These are phyloP conservation scores for Telenomus remus DNA, from an alignment of 1,140 invertebrate species.

Conservation along the genomic window DNA sequence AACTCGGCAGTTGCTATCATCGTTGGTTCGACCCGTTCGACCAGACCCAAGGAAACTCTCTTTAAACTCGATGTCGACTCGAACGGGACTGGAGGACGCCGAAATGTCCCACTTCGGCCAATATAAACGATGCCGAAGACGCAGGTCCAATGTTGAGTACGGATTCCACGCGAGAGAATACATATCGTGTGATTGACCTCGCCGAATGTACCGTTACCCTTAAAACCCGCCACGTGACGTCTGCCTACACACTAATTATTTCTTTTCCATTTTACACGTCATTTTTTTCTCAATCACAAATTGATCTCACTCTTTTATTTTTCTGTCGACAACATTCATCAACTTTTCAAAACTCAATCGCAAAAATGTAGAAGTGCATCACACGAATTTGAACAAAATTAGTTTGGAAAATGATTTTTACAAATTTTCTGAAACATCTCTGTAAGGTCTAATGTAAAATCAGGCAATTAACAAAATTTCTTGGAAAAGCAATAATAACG, in stretches of 20 bases:
- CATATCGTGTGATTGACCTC: slow-evolving; percentile 57
- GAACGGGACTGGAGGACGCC: slow-evolving; percentile 22
- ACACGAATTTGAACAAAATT: too few relatives aligned
- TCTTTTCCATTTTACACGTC: slow-evolving; percentile 7
- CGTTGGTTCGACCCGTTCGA: slow-evolving; percentile 32
- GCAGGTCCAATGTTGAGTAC: slow-evolving; percentile 44
- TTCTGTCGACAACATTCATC: too few relatives aligned
- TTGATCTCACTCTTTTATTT: too few relatives aligned
- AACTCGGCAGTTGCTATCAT: slow-evolving; percentile 13
- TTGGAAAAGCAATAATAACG: too few relatives aligned
- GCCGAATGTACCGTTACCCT: slow-evolving; percentile 56
- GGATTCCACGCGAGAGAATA: slow-evolving; percentile 51
- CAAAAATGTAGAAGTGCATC: too few relatives aligned
- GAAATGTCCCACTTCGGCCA: slow-evolving; percentile 54
- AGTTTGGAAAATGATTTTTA: not conserved
- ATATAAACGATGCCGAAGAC: slow-evolving; percentile 46
- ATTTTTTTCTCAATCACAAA: not conserved
- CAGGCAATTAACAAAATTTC: too few relatives aligned
- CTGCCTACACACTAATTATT: slow-evolving; percentile 37
- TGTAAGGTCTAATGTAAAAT: too few relatives aligned
- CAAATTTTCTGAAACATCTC: not conserved
- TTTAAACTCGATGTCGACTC: slow-evolving; percentile 41
- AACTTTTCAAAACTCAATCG: too few relatives aligned
- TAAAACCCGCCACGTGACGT: slow-evolving; percentile 35
- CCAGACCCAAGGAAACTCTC: slow-evolving; percentile 49